Conservation (phyloP, 2,888 invertebrate species). For the Nowickia ferox region DNA sequence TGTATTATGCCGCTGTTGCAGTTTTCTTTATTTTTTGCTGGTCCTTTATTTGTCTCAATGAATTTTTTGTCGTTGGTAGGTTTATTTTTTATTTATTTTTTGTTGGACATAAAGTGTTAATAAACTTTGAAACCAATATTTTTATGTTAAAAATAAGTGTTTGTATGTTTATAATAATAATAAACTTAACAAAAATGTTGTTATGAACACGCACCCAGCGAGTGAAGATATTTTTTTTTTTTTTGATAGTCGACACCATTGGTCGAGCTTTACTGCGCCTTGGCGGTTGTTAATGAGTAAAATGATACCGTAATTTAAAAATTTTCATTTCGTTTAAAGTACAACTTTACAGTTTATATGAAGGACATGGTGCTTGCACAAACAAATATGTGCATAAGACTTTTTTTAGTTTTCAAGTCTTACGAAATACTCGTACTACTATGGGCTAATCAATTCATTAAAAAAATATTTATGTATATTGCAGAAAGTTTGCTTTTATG, state of each 20-base stretch:
- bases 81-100: not conserved
- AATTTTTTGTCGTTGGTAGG: slow-evolving; percentile 10
- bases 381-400: not conserved
- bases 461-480: not conserved
- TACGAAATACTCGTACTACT: not conserved
- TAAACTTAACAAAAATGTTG: not conserved
- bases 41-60: slow-evolving; percentile 30
- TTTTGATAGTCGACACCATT: not conserved
- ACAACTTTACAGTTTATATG: not conserved
- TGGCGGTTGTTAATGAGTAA: slow-evolving; percentile 17
- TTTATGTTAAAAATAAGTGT: slow-evolving; percentile 4
- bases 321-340: not conserved
- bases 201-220: slow-evolving; percentile 55
- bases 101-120: slow-evolving; percentile 35
- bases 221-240: slow-evolving; percentile 37
- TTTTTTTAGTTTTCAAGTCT: not conserved
- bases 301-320: slow-evolving; percentile 12
- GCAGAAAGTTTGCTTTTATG: not conserved
- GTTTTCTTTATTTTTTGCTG: slow-evolving; percentile 8
- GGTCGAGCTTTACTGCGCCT: not conserved
- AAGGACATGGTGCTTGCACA: slow-evolving; percentile 25
- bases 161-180: slow-evolving; percentile 8
- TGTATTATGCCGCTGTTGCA: slow-evolving; percentile 46
- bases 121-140: slow-evolving; percentile 40
- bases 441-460: not conserved